phyloP scores from a whole-genome alignment of 1,140 invertebrate species.

The Drosophila jambulina region DNA sequence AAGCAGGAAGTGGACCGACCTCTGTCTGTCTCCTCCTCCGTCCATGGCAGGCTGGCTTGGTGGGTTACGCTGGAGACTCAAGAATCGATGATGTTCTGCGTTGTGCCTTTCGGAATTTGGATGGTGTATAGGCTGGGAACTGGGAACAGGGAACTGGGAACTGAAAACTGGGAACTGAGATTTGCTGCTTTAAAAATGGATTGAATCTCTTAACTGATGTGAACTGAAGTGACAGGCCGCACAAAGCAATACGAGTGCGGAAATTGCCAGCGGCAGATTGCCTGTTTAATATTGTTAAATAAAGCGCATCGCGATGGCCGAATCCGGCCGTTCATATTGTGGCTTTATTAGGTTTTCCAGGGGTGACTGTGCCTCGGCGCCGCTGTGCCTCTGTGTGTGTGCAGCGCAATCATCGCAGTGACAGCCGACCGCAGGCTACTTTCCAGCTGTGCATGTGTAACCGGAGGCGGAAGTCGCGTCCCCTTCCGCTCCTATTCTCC shows the following conservation, averaged over 20 bases:
- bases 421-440: slow-evolving; percentile 66
- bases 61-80: neutral
- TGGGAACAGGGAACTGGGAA: too few relatives aligned
- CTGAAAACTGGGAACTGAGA: too few relatives aligned
- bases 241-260: slow-evolving; percentile 38
- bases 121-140: neutral
- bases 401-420: slow-evolving; percentile 57
- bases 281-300: slow-evolving; percentile 70
- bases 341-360: slow-evolving; percentile 71
- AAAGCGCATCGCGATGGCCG: slow-evolving; percentile 39
- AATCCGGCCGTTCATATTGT: slow-evolving; percentile 36
- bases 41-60: slow-evolving; percentile 38
- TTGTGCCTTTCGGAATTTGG: slow-evolving; percentile 50
- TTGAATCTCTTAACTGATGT: slow-evolving; percentile 5
- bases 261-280: slow-evolving; percentile 57
- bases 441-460: slow-evolving; percentile 65
- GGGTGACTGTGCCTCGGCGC: neutral
- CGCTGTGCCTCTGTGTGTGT: neutral
- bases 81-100: neutral
- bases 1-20: slow-evolving; percentile 13
- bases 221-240: slow-evolving; percentile 37
- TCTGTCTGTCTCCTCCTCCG: slow-evolving; percentile 65
- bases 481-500: slow-evolving; percentile 41
- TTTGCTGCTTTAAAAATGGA: slow-evolving; percentile 10
- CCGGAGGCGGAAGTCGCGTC: slow-evolving; percentile 61